These are phyloP conservation scores for Dicycla oo DNA, from an alignment of 2,888 invertebrate species.

Conservation along the genomic window DNA sequence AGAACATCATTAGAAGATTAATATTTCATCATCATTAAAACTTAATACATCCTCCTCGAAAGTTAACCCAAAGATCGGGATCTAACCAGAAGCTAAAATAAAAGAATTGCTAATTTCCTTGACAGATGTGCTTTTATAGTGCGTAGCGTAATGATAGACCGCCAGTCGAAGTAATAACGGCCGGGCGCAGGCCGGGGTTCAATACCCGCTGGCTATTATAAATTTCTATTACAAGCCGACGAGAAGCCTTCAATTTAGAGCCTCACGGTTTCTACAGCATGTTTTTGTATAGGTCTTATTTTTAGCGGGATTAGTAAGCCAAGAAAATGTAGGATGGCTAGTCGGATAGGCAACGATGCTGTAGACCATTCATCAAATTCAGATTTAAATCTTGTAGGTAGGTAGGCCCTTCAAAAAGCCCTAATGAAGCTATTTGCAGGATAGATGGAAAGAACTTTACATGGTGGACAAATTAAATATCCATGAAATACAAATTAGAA, in stretches of 20 bases:
- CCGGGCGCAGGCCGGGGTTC: slow-evolving; percentile 62
- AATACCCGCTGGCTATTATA: slow-evolving; percentile 67
- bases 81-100: slow-evolving; percentile 20
- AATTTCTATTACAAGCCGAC: slow-evolving; percentile 60
- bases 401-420: background rate
- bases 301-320: slow-evolving; percentile 19
- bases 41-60: background rate
- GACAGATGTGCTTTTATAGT: slow-evolving; percentile 40
- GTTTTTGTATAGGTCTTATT: slow-evolving; percentile 58
- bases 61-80: background rate
- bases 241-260: slow-evolving; percentile 65
- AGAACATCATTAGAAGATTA: no score
- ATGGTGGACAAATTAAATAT: slow-evolving; percentile 23
- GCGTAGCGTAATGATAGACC: slow-evolving; percentile 65
- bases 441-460: background rate
- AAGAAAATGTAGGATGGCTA: slow-evolving; percentile 2
- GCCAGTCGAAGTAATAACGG: slow-evolving; percentile 60
- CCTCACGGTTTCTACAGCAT: slow-evolving; percentile 56
- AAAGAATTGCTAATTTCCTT: slow-evolving; percentile 29
- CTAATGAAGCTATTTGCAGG: slow-evolving; percentile 1
- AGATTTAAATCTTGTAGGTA: background rate
- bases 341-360: background rate
- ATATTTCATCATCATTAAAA: no score
- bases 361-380: slow-evolving; percentile 14
- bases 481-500: background rate